Conservation (phyloP, 2,797 vertebrate genomes). For the Pseudocheirus occidentalis region DNA sequence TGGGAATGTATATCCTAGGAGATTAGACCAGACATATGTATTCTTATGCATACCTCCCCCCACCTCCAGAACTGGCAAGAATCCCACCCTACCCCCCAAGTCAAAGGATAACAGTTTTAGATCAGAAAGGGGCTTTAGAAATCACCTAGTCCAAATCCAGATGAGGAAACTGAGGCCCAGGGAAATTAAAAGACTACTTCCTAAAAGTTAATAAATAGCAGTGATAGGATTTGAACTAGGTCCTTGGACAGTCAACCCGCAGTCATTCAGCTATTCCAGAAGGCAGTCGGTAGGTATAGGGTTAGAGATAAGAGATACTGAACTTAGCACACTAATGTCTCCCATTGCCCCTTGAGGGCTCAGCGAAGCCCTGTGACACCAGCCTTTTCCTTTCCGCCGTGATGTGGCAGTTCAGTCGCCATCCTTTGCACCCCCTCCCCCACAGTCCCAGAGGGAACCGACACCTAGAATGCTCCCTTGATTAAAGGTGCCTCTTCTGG, state of each 20-base stretch:
- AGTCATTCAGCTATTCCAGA: not conserved
- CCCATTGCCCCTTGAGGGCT: not conserved
- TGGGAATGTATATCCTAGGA: not conserved
- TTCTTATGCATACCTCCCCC: not conserved
- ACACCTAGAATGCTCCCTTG: slow-evolving; percentile 7
- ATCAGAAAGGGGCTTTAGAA: not conserved
- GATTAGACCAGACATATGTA: not conserved
- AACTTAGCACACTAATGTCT: not conserved
- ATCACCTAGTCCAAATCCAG: not conserved
- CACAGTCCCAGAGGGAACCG: not conserved
- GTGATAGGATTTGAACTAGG: not conserved
- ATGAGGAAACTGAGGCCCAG: not conserved
- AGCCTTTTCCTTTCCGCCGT: not conserved
- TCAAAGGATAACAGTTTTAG: not conserved
- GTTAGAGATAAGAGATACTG: not conserved
- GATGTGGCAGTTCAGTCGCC: not conserved
- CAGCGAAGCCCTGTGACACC: not conserved
- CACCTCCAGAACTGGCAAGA: not conserved
- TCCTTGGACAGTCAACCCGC: not conserved
- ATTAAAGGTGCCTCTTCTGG: not conserved
- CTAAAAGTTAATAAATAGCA: not conserved
- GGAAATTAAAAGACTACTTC: not conserved
- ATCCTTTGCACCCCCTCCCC: not conserved
- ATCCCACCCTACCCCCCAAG: not conserved
- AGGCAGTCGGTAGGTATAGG: not conserved